A percentile compares a stretch with the other conserved stretches of the same genome.
Conservation (phyloP, 2,888 invertebrate species). For the Tinea semifulvella region DNA sequence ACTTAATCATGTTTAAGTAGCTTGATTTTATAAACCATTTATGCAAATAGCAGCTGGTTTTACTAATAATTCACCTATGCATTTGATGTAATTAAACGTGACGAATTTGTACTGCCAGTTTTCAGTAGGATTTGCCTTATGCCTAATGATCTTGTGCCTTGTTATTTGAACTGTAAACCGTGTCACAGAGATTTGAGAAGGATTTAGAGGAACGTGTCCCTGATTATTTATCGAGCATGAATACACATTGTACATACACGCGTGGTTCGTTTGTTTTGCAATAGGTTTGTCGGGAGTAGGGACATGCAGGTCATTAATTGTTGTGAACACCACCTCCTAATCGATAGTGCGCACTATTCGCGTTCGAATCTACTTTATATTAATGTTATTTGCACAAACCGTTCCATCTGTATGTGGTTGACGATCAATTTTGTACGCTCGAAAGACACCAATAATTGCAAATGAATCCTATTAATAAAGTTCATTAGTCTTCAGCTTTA, state of each 20-base stretch:
- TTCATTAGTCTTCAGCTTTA: not conserved
- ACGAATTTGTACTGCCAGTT: too few relatives aligned
- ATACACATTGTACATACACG: constrained; percentile 19
- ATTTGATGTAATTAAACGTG: too few relatives aligned
- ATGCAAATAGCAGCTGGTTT: too few relatives aligned
- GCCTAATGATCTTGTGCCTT: too few relatives aligned
- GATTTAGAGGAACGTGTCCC: not conserved
- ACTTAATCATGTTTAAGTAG: too few relatives aligned
- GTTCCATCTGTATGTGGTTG: constrained; percentile 7
- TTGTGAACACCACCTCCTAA: constrained; percentile 63
- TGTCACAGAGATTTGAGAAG: not conserved
- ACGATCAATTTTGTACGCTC: constrained; percentile 9
- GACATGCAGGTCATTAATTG: constrained; percentile 68
- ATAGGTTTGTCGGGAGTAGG: constrained; percentile 60
- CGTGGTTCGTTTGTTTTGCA: constrained; percentile 62
- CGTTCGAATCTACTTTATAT: constrained; percentile 67
- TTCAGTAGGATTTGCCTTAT: too few relatives aligned
- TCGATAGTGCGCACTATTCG: constrained; percentile 63
- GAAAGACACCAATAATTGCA: constrained; percentile 6
- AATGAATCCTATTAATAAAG: not conserved
- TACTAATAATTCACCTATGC: too few relatives aligned
- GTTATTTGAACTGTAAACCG: too few relatives aligned
- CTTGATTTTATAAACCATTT: too few relatives aligned
- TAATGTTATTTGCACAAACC: constrained; percentile 59
- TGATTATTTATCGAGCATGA: constrained; percentile 5